Evolutionary conservation across 2,113 vertebrate genomes (phyloP).

Genomic region (Solenodon paradoxus): DNA sequence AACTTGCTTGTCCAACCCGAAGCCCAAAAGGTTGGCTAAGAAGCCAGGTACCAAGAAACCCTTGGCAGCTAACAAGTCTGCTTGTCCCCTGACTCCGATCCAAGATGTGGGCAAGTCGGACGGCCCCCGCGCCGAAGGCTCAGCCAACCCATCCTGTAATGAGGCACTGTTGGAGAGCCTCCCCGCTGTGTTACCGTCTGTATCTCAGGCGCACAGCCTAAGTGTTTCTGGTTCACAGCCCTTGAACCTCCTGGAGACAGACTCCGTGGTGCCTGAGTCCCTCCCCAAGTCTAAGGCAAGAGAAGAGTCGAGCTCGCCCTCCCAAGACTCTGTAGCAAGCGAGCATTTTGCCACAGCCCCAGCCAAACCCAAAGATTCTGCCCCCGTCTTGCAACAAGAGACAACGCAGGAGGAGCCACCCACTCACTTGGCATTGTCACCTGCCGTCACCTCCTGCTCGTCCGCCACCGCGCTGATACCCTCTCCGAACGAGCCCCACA

Average conservation of each 20-base stretch:
- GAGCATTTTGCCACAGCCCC: slow-evolving; percentile 68
- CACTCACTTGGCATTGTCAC: slow-evolving; percentile 38
- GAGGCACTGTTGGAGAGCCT: slow-evolving; percentile 50
- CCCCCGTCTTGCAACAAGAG: slow-evolving; percentile 33
- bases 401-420: slow-evolving; percentile 67
- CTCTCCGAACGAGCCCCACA: slow-evolving; percentile 55
- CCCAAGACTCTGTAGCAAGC: background rate
- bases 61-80: slow-evolving; percentile 66
- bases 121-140: background rate
- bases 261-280: slow-evolving; percentile 37
- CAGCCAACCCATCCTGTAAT: background rate
- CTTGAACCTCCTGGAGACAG: slow-evolving; percentile 53
- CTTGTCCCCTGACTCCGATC: slow-evolving; percentile 67
- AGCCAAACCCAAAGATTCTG: slow-evolving; percentile 61
- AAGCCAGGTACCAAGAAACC: slow-evolving; percentile 85
- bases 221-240: slow-evolving; percentile 62
- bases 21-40: slow-evolving; percentile 87
- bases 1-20: slow-evolving; percentile 70
- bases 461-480: slow-evolving; percentile 42
- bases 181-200: slow-evolving; percentile 44
- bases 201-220: background rate
- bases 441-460: slow-evolving; percentile 62
- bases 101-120: slow-evolving; percentile 78
- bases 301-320: slow-evolving; percentile 47
- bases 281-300: background rate